These are phyloP conservation scores for Lingula anatina DNA, from an alignment of 2,888 invertebrate species.

Conservation along the genomic window DNA sequence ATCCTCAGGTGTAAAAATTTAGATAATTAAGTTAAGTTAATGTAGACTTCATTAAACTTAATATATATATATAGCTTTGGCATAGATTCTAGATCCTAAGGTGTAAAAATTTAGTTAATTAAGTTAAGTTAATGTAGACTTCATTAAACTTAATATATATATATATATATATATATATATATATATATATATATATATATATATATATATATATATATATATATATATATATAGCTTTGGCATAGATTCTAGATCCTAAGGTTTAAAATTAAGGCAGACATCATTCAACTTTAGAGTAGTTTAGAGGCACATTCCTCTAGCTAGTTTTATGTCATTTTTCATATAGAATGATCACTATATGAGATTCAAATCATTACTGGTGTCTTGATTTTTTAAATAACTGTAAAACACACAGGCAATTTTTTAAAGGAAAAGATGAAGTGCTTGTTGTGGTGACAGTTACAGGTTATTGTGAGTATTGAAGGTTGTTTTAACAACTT, in stretches of 20 bases:
- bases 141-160: neutral
- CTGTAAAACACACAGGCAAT: no score
- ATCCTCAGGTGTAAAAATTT: neutral
- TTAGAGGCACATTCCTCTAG: neutral
- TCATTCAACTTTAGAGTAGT: neutral
- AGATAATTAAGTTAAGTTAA: neutral
- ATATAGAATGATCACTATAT: neutral
- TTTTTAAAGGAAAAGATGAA: no score
- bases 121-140: neutral
- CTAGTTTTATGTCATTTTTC: neutral
- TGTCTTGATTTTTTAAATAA: no score
- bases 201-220: neutral
- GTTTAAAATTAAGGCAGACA: neutral
- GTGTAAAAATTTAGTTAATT: neutral
- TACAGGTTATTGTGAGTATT: no score
- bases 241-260: neutral
- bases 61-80: neutral
- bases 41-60: neutral
- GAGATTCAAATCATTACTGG: no score
- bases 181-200: neutral
- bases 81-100: neutral
- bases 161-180: slow-evolving; percentile 1
- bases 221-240: neutral
- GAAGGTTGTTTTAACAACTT: no score
- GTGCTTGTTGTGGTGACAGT: no score